These are phyloP conservation scores for Bombus vancouverensis DNA, from an alignment of 1,140 invertebrate species.

Conservation along the genomic window DNA sequence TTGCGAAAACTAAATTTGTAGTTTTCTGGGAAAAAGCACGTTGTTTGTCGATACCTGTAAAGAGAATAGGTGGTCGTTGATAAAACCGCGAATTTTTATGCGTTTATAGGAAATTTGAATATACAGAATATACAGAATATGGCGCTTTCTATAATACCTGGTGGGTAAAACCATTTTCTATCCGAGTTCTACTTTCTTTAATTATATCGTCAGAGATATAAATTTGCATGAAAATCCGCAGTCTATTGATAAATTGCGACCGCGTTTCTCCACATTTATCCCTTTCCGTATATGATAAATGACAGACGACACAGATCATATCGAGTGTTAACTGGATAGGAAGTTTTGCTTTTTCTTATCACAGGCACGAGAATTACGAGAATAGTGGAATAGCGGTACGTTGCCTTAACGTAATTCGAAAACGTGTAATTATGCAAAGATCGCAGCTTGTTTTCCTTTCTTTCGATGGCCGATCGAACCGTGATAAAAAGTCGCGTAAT, in stretches of 20 bases:
- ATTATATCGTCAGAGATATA: too few relatives aligned
- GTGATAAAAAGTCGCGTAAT: neutral
- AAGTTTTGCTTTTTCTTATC: neutral
- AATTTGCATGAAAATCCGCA: too few relatives aligned
- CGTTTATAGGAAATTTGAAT: too few relatives aligned
- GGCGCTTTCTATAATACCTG: too few relatives aligned
- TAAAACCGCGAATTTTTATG: too few relatives aligned
- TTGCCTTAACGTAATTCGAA: neutral
- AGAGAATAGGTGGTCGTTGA: too few relatives aligned
- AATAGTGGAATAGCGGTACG: neutral
- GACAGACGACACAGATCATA: neutral
- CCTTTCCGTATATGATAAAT: neutral
- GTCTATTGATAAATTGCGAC: too few relatives aligned
- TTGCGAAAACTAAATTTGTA: neutral
- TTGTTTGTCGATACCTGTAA: neutral
- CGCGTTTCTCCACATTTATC: too few relatives aligned
- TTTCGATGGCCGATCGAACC: too few relatives aligned
- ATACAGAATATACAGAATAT: rapidly evolving
- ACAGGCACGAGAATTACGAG: too few relatives aligned
- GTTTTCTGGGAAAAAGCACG: neutral
- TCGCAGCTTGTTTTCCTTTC: neutral
- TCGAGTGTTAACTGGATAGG: neutral
- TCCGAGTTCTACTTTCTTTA: too few relatives aligned
- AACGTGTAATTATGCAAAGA: neutral
- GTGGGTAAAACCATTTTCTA: too few relatives aligned